These are phyloP conservation scores for Alethe castanea DNA, from an alignment of 2,113 vertebrate genomes.

Conservation along the genomic window DNA sequence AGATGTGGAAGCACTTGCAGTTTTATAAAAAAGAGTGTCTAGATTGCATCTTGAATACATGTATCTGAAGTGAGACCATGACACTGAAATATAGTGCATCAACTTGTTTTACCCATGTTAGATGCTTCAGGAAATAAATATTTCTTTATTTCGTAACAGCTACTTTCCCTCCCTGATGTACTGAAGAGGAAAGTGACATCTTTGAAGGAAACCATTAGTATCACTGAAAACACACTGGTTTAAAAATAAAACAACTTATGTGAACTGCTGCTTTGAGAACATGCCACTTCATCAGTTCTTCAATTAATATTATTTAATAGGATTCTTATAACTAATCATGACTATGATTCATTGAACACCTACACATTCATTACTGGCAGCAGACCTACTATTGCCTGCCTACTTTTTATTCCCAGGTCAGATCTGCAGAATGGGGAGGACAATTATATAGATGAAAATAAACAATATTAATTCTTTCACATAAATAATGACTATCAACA, in stretches of 20 bases:
- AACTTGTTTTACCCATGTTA: background rate
- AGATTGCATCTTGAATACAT: background rate
- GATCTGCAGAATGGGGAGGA: background rate
- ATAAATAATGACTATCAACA: background rate
- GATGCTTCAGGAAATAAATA: background rate
- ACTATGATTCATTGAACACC: background rate
- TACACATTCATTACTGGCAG: background rate
- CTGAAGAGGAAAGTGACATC: background rate
- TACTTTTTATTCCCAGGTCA: background rate
- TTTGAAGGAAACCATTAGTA: background rate
- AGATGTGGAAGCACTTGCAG: background rate
- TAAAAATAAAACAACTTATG: background rate
- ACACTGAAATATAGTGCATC: background rate
- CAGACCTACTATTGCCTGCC: background rate
- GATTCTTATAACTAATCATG: background rate
- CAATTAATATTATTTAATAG: background rate
- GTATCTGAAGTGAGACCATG: background rate
- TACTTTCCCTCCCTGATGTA: background rate
- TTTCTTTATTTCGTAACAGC: background rate
- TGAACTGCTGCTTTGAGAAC: background rate
- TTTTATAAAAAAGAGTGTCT: background rate
- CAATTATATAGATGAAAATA: background rate
- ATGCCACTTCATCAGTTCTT: background rate
- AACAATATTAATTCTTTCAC: background rate
- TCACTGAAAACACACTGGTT: background rate